Conservation (phyloP, 2,797 vertebrate genomes). For the Amniataba percoides region DNA sequence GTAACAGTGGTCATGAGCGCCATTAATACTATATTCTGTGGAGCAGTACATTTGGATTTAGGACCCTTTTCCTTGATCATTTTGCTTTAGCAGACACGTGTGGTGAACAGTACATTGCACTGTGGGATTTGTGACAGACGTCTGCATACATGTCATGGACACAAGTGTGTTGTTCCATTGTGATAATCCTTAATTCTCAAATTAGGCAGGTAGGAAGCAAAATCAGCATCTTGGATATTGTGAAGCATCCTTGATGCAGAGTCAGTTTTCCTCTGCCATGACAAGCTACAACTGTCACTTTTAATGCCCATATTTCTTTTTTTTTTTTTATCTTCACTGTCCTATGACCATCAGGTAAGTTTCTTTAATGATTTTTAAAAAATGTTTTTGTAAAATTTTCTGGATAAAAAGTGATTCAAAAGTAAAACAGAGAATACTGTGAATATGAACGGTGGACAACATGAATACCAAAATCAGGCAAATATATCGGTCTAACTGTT, state of each 20-base stretch:
- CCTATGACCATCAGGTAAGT: not conserved
- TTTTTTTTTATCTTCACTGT: not conserved
- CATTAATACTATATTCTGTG: not conserved
- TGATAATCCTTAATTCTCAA: not conserved
- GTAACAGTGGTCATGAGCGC: too few relatives aligned
- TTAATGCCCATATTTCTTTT: too few relatives aligned
- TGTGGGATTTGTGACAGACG: not conserved
- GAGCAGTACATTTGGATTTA: too few relatives aligned
- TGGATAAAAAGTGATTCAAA: too few relatives aligned
- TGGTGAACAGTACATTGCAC: too few relatives aligned
- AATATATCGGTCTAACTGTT: slow-evolving; percentile 23
- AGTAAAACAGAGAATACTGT: too few relatives aligned
- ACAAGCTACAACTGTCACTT: not conserved
- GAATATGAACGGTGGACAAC: not conserved
- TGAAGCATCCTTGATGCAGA: not conserved
- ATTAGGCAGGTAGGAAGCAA: not conserved
- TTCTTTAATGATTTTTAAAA: too few relatives aligned
- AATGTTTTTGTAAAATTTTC: not conserved
- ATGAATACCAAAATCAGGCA: not conserved
- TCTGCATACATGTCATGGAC: not conserved
- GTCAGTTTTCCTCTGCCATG: not conserved
- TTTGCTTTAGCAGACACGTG: too few relatives aligned
- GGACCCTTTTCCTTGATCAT: too few relatives aligned
- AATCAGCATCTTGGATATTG: not conserved
- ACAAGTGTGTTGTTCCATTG: not conserved